Evolutionary conservation across 2,888 invertebrate genomes (phyloP).

Genomic region (Synergus japonicus): DNA sequence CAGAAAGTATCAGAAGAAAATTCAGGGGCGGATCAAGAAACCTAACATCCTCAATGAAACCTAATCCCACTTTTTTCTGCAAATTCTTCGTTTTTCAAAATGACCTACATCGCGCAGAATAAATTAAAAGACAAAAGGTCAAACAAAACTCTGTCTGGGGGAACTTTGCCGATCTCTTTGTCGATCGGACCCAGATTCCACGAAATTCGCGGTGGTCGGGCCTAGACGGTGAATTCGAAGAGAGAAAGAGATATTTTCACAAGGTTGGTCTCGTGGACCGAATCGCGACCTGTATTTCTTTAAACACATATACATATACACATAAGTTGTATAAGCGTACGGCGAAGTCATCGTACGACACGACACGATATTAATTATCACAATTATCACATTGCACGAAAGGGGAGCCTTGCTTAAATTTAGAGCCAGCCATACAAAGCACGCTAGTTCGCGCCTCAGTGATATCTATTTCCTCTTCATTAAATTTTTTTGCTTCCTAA

Average conservation of each 20-base stretch:
- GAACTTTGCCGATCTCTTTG: constrained; percentile 58
- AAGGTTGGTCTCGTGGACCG: constrained; percentile 37
- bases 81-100: constrained; percentile 10
- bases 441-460: background rate
- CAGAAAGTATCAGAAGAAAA: too few species aligned
- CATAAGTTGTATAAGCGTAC: background rate
- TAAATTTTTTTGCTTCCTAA: background rate
- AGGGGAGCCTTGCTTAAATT: constrained; percentile 57
- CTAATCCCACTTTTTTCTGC: constrained; percentile 14
- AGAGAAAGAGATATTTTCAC: constrained; percentile 35
- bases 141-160: constrained; percentile 29
- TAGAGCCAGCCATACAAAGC: constrained; percentile 50
- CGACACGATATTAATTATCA: constrained; percentile 63
- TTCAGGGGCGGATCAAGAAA: too few species aligned
- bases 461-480: constrained; percentile 16
- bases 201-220: constrained; percentile 57
- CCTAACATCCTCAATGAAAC: background rate
- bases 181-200: constrained; percentile 54
- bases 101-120: constrained; percentile 31
- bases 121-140: constrained; percentile 30
- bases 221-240: constrained; percentile 45
- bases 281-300: constrained; percentile 8
- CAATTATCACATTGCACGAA: constrained; percentile 49
- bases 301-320: background rate
- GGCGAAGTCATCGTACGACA: constrained; percentile 46